Conservation (phyloP, 2,113 vertebrate species). For the Mustela nigripes region DNA sequence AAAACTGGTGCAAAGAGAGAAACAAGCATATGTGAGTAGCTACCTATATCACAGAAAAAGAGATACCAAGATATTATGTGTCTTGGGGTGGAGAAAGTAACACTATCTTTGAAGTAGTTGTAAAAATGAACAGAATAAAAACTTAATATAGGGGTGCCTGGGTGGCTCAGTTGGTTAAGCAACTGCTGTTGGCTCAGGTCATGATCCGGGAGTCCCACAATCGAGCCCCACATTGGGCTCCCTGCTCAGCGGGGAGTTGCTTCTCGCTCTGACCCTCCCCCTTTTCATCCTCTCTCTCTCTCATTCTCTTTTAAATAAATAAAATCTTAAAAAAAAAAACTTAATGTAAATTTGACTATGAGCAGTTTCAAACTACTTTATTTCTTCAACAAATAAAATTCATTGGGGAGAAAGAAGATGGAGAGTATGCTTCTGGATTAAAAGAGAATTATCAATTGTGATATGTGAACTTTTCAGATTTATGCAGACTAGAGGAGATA, state of each 20-base stretch:
- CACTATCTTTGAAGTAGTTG: background rate
- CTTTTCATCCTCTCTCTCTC: no score
- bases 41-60: background rate
- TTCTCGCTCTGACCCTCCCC: no score
- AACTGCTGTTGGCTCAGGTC: no score
- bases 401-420: background rate
- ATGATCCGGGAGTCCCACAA: no score
- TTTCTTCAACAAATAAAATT: slow-evolving; percentile 3
- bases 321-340: no score
- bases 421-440: background rate
- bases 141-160: background rate
- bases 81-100: background rate
- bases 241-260: no score
- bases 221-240: no score
- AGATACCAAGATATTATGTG: background rate
- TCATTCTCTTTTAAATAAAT: no score
- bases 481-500: background rate
- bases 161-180: no score
- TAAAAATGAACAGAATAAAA: slow-evolving; percentile 51
- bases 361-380: background rate
- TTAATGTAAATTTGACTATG: background rate
- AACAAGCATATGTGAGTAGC: background rate
- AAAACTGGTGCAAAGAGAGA: background rate
- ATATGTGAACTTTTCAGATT: background rate
- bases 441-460: background rate